Conservation (phyloP, 1,140 invertebrate genomes). For the Euura lappo region DNA sequence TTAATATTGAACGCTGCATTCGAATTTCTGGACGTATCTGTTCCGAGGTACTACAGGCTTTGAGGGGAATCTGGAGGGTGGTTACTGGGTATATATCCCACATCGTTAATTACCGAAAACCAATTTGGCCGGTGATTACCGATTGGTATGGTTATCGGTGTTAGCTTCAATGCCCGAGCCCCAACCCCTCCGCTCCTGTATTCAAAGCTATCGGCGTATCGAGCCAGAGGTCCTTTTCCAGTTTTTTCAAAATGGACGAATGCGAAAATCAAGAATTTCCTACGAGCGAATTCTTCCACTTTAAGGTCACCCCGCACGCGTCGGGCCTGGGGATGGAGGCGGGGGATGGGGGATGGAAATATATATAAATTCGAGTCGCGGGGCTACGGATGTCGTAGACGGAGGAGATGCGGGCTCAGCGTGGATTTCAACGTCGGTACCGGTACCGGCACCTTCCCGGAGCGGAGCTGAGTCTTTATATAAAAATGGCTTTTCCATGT, state of each 20-base stretch:
- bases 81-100: background rate
- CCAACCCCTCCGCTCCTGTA: background rate
- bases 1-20: background rate
- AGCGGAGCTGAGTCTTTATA: conserved; percentile 28
- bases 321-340: no score
- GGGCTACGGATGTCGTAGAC: conserved; percentile 26
- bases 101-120: conserved; percentile 5
- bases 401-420: conserved; percentile 26
- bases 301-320: no score
- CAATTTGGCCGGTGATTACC: conserved; percentile 5
- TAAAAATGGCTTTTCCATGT: conserved; percentile 57
- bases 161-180: background rate
- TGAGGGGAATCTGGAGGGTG: background rate
- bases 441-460: conserved; percentile 17
- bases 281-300: no score
- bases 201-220: background rate
- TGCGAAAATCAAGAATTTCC: no score
- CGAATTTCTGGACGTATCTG: background rate
- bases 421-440: conserved; percentile 28
- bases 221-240: no score
- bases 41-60: background rate
- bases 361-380: conserved; percentile 27
- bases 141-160: conserved; percentile 3
- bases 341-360: background rate
- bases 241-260: no score